Percentiles rank a stretch among this genome's conserved stretches.
phyloP scores from a whole-genome alignment of 2,113 vertebrate genomes.

The Rhodinocichla rosea region DNA sequence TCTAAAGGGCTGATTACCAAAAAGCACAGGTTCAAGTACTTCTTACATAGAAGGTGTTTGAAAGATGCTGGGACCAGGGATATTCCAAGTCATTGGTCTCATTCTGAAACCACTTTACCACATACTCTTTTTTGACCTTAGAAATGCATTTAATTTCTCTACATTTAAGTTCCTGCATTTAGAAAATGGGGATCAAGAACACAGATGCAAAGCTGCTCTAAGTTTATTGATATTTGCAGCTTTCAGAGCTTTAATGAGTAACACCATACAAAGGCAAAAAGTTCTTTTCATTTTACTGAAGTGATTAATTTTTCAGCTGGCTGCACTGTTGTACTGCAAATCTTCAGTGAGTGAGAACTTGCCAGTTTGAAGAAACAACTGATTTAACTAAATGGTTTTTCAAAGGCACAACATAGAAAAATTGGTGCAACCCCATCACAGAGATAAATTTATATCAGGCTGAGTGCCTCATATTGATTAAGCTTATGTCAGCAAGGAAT shows the following conservation, averaged over 20 bases:
- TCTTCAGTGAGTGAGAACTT: neutral
- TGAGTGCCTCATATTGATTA: constrained; percentile 48
- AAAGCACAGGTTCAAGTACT: neutral
- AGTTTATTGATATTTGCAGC: constrained; percentile 19
- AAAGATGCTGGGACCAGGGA: neutral
- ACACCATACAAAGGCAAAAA: neutral
- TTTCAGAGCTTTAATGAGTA: neutral
- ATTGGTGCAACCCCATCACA: neutral
- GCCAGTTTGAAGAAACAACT: neutral
- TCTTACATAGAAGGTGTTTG: neutral
- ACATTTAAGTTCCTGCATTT: neutral
- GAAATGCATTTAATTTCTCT: neutral
- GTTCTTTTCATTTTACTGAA: neutral
- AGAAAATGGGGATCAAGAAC: neutral
- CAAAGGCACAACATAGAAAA: neutral
- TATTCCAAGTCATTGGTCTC: neutral
- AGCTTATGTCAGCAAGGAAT: constrained; percentile 39
- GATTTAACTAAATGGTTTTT: constrained; percentile 7
- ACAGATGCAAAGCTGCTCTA: neutral
- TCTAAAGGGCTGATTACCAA: neutral
- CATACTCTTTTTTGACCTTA: neutral
- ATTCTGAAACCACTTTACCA: neutral
- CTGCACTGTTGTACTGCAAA: neutral
- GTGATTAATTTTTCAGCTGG: neutral
- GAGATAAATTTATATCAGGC: constrained; percentile 18